Evolutionary conservation across 2,888 invertebrate species (phyloP), one percentile per base, ranked within the genome.

Genomic region (Blastobasis adustella): DNA sequence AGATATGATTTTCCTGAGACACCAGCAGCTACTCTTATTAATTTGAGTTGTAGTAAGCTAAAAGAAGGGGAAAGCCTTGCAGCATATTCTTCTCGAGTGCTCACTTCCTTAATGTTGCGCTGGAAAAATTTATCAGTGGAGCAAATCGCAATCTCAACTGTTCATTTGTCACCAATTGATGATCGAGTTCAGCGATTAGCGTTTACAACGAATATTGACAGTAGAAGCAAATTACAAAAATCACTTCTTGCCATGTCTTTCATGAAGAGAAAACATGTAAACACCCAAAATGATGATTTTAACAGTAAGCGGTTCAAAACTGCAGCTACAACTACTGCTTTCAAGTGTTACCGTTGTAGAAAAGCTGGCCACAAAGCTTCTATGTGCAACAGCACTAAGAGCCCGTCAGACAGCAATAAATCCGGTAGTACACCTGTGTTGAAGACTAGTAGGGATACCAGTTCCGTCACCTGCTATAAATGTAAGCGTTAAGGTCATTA

Each of bases 11-110:
- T n/a, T 10, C 5, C 10, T n/a, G 38, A 46, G n/a, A 46, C 46
- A 9, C 38, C 38, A n/a, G 46, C 46, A 7, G 2, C 9, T 38
- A 38, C 10, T 41, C 38, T 23, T 10, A 41, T 23, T n/a, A 38
- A 46, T 5, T 9, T 46, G n/a, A 7, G 6, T 6, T 6, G n/a
- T 23, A 42, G 47, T 8, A 54, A 51, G 41, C 54, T 55, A n/a
- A 50, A 53, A 10, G 57, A 55, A 10, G 43, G 47, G 1, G 57
- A 59, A 48, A 47, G 41, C 45, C 47, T 55, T 5, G 52, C 55
- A 36, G 36, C 55, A 36, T 58, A 58, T 40, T 56, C 56, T 10
- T 49, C 49, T 23, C 50, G 54, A 10, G 10, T 52, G 10, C 10
- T 56, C 10, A 53, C 54, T 36, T 8, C 45, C 36, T 7, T 45